Evolutionary conservation across 2,888 invertebrate genomes (phyloP).

Genomic region (Minunthozetes semirufus): DNA sequence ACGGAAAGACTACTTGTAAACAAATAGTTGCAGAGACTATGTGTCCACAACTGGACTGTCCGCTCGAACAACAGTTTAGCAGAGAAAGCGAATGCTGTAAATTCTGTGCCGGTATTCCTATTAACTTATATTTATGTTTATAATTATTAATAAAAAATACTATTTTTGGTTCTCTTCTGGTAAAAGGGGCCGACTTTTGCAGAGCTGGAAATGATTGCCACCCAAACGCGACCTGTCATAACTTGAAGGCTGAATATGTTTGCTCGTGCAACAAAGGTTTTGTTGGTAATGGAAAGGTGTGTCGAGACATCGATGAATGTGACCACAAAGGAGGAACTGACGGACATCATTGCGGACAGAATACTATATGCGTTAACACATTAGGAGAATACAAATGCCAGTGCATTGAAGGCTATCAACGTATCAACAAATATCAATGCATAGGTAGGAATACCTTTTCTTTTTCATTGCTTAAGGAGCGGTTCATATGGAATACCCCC

Average conservation of each 20-base stretch:
- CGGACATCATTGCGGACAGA: slow-evolving; percentile 76
- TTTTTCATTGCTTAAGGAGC: not conserved
- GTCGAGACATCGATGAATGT: slow-evolving; percentile 74
- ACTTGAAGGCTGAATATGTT: slow-evolving; percentile 79
- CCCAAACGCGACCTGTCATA: slow-evolving; percentile 77
- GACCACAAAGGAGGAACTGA: slow-evolving; percentile 65
- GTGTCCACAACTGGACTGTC: slow-evolving; percentile 72
- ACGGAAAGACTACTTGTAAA: slow-evolving; percentile 71
- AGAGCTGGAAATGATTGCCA: slow-evolving; percentile 76
- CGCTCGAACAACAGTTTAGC: slow-evolving; percentile 66
- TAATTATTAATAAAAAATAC: not conserved
- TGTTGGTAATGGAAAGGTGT: slow-evolving; percentile 66
- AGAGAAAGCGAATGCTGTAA: slow-evolving; percentile 82
- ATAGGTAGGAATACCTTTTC: slow-evolving; percentile 22
- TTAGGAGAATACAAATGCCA: slow-evolving; percentile 74
- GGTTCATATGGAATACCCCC: too few species aligned
- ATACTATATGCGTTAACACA: slow-evolving; percentile 75
- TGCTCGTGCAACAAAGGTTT: slow-evolving; percentile 86
- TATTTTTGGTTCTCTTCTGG: slow-evolving; percentile 13
- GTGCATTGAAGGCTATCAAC: slow-evolving; percentile 63
- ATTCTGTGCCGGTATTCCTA: slow-evolving; percentile 67
- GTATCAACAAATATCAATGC: slow-evolving; percentile 52
- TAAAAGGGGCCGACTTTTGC: slow-evolving; percentile 77
- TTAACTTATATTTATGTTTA: not conserved
- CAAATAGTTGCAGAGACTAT: slow-evolving; percentile 63